Evolutionary conservation across 1,140 invertebrate species (phyloP), one percentile per base, ranked within the genome.

Genomic region (Eurosta solidaginis): DNA sequence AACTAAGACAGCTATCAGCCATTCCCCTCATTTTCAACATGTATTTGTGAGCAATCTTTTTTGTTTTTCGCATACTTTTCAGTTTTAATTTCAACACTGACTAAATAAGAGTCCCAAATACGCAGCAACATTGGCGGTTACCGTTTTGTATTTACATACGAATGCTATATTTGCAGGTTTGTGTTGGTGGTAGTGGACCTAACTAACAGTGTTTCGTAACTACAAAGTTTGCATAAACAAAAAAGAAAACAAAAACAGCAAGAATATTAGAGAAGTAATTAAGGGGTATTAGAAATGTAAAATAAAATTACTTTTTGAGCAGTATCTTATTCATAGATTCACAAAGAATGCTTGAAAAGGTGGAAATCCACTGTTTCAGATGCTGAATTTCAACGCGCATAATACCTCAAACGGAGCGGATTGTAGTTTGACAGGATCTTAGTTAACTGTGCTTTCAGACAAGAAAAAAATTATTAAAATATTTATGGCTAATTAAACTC

Each of bases 241-340:
- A 68, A 20, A 33, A 1, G 36, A 1, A 10, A 9, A 40, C 17
- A 36, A 42, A 25, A 63, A n/a, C n/a, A n/a, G n/a, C n/a, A n/a
- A 7, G 4, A 63, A 36, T 68, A 68, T 40, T 42, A 40, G 36
- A n/a, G 40, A 68, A 68, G 59, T 68, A 68, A 68, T 68, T 68
- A 40, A 42, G 22, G 59, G 5, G 20, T 3, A 25, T 25, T 54
- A n/a, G 54, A 29, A 29, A 14, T 59, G 29, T 40, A 40, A 40
- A 40, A 68, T 42, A 20, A 14, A 20, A 68, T 7, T 40, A 42
- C 36, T 20, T 9, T 1, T 68, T 20, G 33, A 40, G 59, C 22
- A 7, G 5, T 68, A 68, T 68, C 59, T 68, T 40, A 12, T 42
- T 17, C 59, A 40, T 20, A 68, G 59, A 68, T 68, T 68, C 59